Evolutionary conservation across 2,888 invertebrate genomes (phyloP).

Genomic region (Volucella bombylans): DNA sequence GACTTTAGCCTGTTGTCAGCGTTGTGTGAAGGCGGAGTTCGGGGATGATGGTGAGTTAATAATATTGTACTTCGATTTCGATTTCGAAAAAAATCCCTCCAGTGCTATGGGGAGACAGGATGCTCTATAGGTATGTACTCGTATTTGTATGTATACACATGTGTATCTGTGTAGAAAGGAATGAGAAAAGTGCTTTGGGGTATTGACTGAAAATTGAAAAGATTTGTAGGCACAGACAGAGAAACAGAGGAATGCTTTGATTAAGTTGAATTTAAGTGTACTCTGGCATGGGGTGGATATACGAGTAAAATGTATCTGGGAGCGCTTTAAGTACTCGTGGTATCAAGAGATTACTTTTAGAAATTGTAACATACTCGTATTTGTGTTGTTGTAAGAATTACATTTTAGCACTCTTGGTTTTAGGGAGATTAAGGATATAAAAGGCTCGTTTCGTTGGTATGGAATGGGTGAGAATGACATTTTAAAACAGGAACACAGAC

Average conservation of each 20-base stretch:
- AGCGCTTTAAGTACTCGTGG: background rate
- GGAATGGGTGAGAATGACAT: too few species aligned
- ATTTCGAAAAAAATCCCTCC: slow-evolving; percentile 20
- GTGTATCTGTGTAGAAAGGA: background rate
- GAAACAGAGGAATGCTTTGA: background rate
- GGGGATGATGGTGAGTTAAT: slow-evolving; percentile 25
- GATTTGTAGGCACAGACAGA: slow-evolving; percentile 37
- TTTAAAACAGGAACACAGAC: too few species aligned
- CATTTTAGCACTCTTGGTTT: background rate
- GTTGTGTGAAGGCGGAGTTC: background rate
- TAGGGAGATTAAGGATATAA: background rate
- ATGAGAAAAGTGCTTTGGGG: background rate
- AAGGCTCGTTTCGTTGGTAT: too few species aligned
- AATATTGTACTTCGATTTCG: slow-evolving; percentile 51
- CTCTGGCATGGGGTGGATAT: slow-evolving; percentile 9
- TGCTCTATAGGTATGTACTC: too few species aligned
- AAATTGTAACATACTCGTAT: background rate
- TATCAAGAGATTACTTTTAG: background rate
- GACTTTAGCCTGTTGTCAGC: background rate
- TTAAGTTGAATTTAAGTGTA: slow-evolving; percentile 28
- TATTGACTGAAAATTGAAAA: slow-evolving; percentile 40
- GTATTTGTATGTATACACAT: too few species aligned
- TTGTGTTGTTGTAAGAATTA: background rate
- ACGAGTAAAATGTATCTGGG: slow-evolving; percentile 20
- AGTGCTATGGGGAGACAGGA: background rate